These are phyloP conservation scores for Papilio gigon DNA, from an alignment of 2,888 invertebrate species.

Conservation along the genomic window DNA sequence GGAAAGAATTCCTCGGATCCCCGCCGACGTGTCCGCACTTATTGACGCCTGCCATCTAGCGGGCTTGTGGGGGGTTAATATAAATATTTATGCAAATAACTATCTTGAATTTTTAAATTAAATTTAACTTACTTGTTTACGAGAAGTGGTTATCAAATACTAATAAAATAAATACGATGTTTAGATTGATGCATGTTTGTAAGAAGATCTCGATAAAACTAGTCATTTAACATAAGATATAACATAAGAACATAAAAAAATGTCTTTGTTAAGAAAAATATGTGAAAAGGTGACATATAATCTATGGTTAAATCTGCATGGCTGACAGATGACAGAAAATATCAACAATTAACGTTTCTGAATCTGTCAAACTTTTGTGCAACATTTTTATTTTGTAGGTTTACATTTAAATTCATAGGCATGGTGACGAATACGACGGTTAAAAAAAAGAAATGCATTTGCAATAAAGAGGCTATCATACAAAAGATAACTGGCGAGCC, in stretches of 20 bases:
- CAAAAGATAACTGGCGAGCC: slow-evolving; percentile 59
- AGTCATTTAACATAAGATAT: too few species aligned
- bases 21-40: slow-evolving; percentile 11
- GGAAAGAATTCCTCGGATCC: slow-evolving; percentile 27
- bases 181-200: too few species aligned
- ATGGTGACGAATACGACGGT: slow-evolving; percentile 17
- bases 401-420: slow-evolving; percentile 13
- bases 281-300: too few species aligned
- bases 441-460: slow-evolving; percentile 57
- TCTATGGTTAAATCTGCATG: neutral
- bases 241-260: too few species aligned
- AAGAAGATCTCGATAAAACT: too few species aligned
- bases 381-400: slow-evolving; percentile 15
- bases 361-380: slow-evolving; percentile 19
- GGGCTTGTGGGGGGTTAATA: neutral
- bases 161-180: too few species aligned
- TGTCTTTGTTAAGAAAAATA: too few species aligned
- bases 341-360: neutral
- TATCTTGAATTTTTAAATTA: neutral
- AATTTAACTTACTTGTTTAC: neutral
- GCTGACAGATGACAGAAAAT: neutral
- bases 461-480: slow-evolving; percentile 56
- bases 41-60: slow-evolving; percentile 17
- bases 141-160: neutral
- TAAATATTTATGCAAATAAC: neutral